Conservation (phyloP, 2,888 invertebrate genomes). For the Aspidapion aeneum region DNA sequence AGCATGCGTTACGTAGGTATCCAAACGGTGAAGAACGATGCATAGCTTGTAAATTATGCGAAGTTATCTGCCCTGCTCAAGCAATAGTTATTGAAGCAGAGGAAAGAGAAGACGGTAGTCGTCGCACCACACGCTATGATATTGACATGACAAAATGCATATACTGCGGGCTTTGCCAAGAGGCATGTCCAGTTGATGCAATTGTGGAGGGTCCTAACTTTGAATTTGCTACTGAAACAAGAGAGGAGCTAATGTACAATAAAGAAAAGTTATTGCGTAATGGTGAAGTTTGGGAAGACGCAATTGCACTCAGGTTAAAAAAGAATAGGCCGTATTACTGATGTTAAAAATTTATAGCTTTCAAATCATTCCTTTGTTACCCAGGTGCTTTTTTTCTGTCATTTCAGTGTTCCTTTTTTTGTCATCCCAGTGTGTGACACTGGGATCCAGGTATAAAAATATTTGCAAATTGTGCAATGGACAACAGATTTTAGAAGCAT, state of each 20-base stretch:
- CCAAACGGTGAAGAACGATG: conserved; percentile 99
- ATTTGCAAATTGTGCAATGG: no score
- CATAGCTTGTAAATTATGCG: conserved; percentile 98
- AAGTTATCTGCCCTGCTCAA: conserved; percentile 99
- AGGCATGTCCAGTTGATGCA: conserved; percentile 96
- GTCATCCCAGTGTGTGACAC: no score
- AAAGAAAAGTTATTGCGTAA: conserved; percentile 92
- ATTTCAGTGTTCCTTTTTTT: no score
- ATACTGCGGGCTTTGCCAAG: conserved; percentile 99
- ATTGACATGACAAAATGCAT: conserved; percentile 99
- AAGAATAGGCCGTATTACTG: no score
- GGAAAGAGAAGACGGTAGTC: conserved; percentile 91
- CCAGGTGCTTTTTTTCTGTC: no score
- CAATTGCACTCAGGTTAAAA: no score
- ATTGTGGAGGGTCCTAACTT: conserved; percentile 97
- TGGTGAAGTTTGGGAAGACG: conserved; percentile 96
- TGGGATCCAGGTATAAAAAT: no score
- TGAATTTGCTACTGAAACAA: conserved; percentile 96
- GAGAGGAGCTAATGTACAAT: conserved; percentile 94
- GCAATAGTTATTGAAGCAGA: conserved; percentile 99
- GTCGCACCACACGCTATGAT: conserved; percentile 97
- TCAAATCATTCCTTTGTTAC: no score
- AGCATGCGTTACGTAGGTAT: conserved; percentile 93
- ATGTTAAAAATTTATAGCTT: no score
- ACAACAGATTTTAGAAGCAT: no score